These are phyloP conservation scores for Xerus inauris DNA, from an alignment of 2,113 vertebrate genomes.

Conservation along the genomic window DNA sequence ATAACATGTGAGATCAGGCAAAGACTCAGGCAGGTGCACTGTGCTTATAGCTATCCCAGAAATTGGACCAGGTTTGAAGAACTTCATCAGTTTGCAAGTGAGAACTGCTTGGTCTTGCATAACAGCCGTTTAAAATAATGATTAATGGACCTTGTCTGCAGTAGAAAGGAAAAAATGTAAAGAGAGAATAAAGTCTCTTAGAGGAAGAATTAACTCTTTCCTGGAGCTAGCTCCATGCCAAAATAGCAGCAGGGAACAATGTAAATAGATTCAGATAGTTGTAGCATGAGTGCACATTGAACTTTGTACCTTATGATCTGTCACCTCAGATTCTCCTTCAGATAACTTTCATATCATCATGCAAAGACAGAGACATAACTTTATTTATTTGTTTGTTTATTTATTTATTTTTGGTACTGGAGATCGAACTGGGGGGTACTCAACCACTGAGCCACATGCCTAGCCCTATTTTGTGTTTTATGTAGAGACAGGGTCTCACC, in stretches of 20 bases:
- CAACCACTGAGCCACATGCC: too few relatives aligned
- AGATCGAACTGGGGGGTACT: too few relatives aligned
- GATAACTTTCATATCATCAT: neutral
- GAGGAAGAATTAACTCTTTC: conserved; percentile 41
- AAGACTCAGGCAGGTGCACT: neutral
- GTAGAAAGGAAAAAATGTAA: neutral
- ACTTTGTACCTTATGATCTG: neutral
- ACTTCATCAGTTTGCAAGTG: conserved; percentile 30
- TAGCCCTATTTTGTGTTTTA: too few relatives aligned
- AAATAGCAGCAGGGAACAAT: neutral
- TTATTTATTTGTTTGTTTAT: neutral
- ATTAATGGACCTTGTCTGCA: conserved; percentile 56
- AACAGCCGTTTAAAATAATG: conserved; percentile 51
- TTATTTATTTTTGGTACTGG: too few relatives aligned
- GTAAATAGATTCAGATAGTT: neutral
- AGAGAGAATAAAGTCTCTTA: conserved; percentile 33
- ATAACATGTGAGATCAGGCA: neutral
- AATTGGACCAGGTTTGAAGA: neutral
- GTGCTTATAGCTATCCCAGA: conserved; percentile 12
- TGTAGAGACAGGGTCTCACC: too few relatives aligned
- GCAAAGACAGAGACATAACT: neutral
- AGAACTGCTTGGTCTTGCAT: conserved; percentile 50
- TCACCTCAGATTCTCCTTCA: conserved; percentile 7
- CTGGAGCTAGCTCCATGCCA: neutral
- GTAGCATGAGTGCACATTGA: neutral